Conservation (phyloP, 2,888 invertebrate species). For the Drosophila tripunctata region DNA sequence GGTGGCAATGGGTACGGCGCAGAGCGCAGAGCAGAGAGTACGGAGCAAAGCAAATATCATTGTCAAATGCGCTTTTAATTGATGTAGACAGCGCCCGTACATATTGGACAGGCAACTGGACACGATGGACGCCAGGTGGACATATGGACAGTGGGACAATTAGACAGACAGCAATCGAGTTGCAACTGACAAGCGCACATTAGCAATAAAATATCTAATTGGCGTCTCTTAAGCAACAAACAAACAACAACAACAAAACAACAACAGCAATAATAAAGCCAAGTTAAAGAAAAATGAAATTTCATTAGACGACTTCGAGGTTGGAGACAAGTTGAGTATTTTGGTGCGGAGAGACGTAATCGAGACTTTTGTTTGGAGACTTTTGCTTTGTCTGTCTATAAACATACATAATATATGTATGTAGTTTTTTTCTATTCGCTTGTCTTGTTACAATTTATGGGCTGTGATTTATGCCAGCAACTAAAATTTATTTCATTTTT, state of each 20-base stretch:
- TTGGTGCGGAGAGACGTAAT: slow-evolving; percentile 37
- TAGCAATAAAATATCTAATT: slow-evolving; percentile 81
- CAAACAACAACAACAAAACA: slow-evolving; percentile 27
- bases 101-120: slow-evolving; percentile 74
- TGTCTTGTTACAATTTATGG: slow-evolving; percentile 62
- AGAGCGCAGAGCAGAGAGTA: too few species aligned
- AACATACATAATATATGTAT: slow-evolving; percentile 5
- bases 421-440: slow-evolving; percentile 18
- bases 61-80: slow-evolving; percentile 80
- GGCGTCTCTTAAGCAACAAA: slow-evolving; percentile 63
- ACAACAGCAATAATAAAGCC: slow-evolving; percentile 19
- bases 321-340: slow-evolving; percentile 12
- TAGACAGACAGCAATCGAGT: slow-evolving; percentile 17
- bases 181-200: slow-evolving; percentile 73
- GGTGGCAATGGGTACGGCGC: slow-evolving; percentile 27
- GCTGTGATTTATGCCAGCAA: slow-evolving; percentile 74
- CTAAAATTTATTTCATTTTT: slow-evolving; percentile 78
- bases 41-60: slow-evolving; percentile 67
- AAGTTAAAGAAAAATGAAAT: slow-evolving; percentile 55
- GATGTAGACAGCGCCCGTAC: slow-evolving; percentile 76
- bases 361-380: slow-evolving; percentile 69
- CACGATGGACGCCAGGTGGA: slow-evolving; percentile 36
- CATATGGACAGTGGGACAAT: not conserved
- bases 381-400: slow-evolving; percentile 43
- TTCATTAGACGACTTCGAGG: slow-evolving; percentile 53